phyloP scores from a whole-genome alignment of 1,140 invertebrate genomes.

The Drosophila rufa region DNA sequence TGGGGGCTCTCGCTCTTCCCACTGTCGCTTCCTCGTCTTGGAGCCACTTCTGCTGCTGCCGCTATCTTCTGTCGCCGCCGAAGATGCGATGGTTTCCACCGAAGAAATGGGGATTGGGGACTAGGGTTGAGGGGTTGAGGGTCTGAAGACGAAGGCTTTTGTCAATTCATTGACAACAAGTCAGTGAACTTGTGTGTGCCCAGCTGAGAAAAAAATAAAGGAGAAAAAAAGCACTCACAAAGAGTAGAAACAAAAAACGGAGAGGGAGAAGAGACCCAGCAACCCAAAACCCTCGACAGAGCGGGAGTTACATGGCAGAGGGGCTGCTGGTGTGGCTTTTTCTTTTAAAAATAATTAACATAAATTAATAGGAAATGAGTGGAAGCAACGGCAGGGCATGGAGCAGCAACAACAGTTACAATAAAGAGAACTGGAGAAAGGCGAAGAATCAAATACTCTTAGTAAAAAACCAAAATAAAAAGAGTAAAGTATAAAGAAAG shows the following conservation, averaged over 20 bases:
- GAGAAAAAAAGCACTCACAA: constrained; percentile 13
- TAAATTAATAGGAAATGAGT: constrained; percentile 82
- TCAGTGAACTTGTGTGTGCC: constrained; percentile 76
- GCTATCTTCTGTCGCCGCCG: constrained; percentile 34
- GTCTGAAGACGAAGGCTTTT: constrained; percentile 53
- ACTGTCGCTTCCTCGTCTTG: constrained; percentile 14
- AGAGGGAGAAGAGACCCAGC: constrained; percentile 34
- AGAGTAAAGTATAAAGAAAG: not conserved
- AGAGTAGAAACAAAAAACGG: constrained; percentile 17
- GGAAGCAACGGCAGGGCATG: constrained; percentile 54
- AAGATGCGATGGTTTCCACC: constrained; percentile 14
- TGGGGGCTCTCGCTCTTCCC: constrained; percentile 24
- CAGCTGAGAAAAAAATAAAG: constrained; percentile 34
- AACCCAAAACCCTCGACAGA: constrained; percentile 27
- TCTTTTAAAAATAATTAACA: constrained; percentile 81
- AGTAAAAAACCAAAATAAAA: too few relatives aligned
- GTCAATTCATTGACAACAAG: constrained; percentile 82
- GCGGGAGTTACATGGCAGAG: not conserved
- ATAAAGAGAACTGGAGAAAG: constrained; percentile 1
- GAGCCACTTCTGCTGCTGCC: constrained; percentile 12
- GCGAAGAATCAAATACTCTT: constrained; percentile 9
- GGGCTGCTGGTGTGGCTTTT: constrained; percentile 65
- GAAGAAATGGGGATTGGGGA: constrained; percentile 13
- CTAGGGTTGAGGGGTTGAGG: constrained; percentile 14
- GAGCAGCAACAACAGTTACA: constrained; percentile 61